phyloP scores from a whole-genome alignment of 2,797 vertebrate genomes.

The Myotis vivesi region DNA sequence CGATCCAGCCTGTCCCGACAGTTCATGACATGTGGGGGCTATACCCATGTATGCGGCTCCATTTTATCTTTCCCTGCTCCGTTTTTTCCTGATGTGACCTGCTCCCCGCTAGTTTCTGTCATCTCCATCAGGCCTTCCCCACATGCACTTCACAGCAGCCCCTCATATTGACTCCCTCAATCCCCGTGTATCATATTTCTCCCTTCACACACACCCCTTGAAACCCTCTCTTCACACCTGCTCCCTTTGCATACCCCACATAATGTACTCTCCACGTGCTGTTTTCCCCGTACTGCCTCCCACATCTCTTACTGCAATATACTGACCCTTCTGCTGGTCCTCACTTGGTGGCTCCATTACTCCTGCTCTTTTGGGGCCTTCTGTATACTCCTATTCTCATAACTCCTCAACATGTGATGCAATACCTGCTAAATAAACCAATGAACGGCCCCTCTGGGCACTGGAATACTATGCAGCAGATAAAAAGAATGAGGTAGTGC shows the following conservation, averaged over 20 bases:
- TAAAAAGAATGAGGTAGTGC: not conserved
- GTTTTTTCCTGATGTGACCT: not conserved
- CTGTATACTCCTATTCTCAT: not conserved
- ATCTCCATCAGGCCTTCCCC: not conserved
- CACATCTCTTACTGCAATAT: not conserved
- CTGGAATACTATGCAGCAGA: not conserved
- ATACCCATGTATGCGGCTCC: not conserved
- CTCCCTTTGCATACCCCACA: not conserved
- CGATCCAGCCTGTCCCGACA: not conserved
- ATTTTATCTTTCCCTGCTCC: not conserved
- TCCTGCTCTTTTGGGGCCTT: not conserved
- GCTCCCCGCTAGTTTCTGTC: not conserved
- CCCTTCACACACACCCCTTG: not conserved
- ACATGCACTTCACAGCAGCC: not conserved
- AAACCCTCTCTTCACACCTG: not conserved
- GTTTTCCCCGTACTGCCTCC: not conserved
- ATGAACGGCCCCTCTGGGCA: not conserved
- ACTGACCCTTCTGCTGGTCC: not conserved
- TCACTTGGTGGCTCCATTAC: not conserved
- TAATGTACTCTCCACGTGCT: not conserved
- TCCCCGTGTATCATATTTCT: not conserved
- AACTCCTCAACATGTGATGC: not conserved
- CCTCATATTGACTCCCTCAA: not conserved
- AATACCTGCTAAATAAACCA: not conserved
- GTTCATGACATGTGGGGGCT: not conserved